Conservation (phyloP, 2,797 vertebrate species). For the Sciurus carolinensis region DNA sequence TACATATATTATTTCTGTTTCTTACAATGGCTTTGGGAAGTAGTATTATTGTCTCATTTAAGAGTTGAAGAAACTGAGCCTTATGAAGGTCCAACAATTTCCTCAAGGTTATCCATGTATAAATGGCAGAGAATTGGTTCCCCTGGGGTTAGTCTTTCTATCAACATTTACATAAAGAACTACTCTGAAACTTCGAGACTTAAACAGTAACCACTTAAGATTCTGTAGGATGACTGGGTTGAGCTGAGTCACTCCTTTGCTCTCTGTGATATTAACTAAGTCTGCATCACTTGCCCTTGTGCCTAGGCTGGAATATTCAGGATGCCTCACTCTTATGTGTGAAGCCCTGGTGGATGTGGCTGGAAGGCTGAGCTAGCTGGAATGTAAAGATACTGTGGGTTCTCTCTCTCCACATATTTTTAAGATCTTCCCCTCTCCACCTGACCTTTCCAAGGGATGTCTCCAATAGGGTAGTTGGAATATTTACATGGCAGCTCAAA, state of each 20-base stretch:
- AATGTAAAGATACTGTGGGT: neutral
- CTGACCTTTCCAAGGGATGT: neutral
- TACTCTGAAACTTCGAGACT: neutral
- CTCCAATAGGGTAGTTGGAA: neutral
- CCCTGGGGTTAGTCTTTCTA: neutral
- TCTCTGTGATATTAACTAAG: neutral
- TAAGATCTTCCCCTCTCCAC: neutral
- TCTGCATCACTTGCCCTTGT: neutral
- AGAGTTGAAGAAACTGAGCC: conserved; percentile 17
- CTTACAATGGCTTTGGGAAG: neutral
- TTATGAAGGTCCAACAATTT: neutral
- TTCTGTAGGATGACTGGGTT: neutral
- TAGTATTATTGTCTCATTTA: neutral
- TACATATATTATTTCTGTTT: neutral
- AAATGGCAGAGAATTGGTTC: neutral
- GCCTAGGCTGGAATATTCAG: neutral
- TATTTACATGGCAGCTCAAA: neutral
- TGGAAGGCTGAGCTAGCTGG: neutral
- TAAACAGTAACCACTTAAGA: neutral
- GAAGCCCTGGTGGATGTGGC: neutral
- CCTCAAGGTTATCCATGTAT: neutral
- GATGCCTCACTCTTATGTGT: neutral
- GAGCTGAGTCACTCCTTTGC: neutral
- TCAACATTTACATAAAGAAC: neutral
- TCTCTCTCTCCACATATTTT: neutral